phyloP scores from a whole-genome alignment of 64 coral and sea anemone species.

The Dendronephthya gigantea region DNA sequence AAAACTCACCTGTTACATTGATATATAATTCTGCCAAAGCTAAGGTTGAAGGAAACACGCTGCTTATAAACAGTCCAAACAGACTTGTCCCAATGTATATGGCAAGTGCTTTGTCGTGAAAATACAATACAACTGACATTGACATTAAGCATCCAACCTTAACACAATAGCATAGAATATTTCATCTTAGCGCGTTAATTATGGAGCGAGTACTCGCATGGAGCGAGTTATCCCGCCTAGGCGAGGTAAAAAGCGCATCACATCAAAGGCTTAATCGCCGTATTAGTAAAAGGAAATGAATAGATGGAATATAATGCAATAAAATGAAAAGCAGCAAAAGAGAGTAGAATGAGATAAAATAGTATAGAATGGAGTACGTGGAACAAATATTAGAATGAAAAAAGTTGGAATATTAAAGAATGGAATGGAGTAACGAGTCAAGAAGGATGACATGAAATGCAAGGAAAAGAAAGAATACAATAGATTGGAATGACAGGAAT shows the following conservation, averaged over 20 bases:
- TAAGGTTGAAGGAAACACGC: constrained; percentile 83
- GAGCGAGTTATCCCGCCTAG: too few species aligned
- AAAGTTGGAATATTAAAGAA: not conserved
- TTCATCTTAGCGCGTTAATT: too few species aligned
- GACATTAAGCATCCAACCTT: constrained; percentile 80
- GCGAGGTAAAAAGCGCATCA: too few species aligned
- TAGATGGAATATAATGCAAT: too few species aligned
- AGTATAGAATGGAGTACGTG: not conserved
- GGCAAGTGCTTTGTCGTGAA: constrained; percentile 60
- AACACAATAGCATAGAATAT: not conserved
- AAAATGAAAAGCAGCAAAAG: too few species aligned
- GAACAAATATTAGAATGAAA: too few species aligned
- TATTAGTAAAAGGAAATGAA: not conserved
- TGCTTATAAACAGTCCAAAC: constrained; percentile 90
- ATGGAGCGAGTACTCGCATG: too few species aligned
- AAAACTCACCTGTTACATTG: constrained; percentile 71
- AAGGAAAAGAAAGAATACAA: not conserved
- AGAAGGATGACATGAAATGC: not conserved
- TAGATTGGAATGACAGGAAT: not conserved
- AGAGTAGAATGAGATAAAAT: not conserved
- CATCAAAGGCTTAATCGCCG: too few species aligned
- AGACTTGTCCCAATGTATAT: constrained; percentile 71
- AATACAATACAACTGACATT: constrained; percentile 87
- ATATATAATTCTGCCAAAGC: constrained; percentile 73
- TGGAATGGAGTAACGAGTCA: not conserved